Evolutionary conservation across 1,140 invertebrate genomes (phyloP), one percentile per base, ranked within the genome.

Genomic region (Danaus melanippus): DNA sequence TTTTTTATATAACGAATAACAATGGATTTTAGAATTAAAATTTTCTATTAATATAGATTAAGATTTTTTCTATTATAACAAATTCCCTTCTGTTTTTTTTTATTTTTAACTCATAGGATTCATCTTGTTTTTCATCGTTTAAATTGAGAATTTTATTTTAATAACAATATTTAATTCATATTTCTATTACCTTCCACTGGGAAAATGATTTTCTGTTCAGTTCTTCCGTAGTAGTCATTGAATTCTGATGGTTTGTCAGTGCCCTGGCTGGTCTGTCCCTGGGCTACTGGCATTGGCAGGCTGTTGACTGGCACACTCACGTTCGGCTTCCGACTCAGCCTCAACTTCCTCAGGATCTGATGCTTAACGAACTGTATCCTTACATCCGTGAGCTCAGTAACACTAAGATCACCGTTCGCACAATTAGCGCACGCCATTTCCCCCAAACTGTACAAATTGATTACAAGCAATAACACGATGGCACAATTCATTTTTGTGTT

Each of bases 321-420:
- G 8, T 71, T 68, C 50, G 94, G 94, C 58, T 91, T 92, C 71
- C 92, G 91, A 45, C 90, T 93, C 1, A 95, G 73, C 54, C 93
- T 79, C 45, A 95, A 71, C 73, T 95, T 95, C 76, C 91, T 92
- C 49, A 95, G 74, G 11, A 95, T 95, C 79, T 95, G 93, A 64
- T 93, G 90, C 71, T 95, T 95, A 9, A 95, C 93, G 58, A 92
- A 93, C 73, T 95, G 93, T 42, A 94, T 90, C 50, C 93, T 77
- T 12, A 88, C 74, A 43, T 89, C 87, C 0, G 84, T 89, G 39
- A 91, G 62, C 46, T 81, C 70, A 1, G 53, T 58, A 5, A 74
- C 74, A 56, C 56, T 77, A 0, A 76, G 60, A 8, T 79, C 79
- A 4, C 65, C 73, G 10, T 73, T 81, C 9, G 69, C 83, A 65